These are phyloP conservation scores for Catharus ustulatus DNA, from an alignment of 2,797 vertebrate genomes.

Conservation along the genomic window DNA sequence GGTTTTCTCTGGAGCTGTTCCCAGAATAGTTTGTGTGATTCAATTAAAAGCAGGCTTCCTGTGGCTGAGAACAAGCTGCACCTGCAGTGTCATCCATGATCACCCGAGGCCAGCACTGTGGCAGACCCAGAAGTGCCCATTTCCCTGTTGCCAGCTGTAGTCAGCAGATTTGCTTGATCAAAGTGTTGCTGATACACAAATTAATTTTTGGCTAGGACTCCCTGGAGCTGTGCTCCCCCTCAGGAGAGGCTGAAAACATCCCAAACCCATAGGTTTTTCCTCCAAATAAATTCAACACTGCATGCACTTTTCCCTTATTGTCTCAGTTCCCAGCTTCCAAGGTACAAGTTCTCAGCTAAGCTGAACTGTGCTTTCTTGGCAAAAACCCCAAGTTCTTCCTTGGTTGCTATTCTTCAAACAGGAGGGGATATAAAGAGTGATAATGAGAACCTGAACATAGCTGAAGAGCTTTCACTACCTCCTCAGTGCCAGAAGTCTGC, in stretches of 20 bases:
- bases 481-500: background rate
- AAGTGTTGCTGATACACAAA: background rate
- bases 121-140: background rate
- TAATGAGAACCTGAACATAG: accelerated
- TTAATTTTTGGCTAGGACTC: background rate
- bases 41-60: background rate
- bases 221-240: background rate
- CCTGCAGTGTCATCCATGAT: accelerated
- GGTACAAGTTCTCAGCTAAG: background rate
- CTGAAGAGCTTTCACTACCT: background rate
- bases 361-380: background rate
- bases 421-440: background rate
- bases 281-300: background rate
- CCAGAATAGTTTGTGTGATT: background rate
- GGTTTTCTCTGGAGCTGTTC: background rate
- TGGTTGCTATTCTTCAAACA: background rate
- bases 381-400: background rate
- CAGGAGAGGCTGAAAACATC: background rate
- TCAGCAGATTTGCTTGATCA: background rate
- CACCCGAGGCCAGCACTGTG: background rate
- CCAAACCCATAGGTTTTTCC: background rate
- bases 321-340: background rate
- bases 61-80: background rate
- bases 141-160: background rate
- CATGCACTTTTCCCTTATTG: background rate